Evolutionary conservation across 2,888 invertebrate species (phyloP).

Genomic region (Lasioglossum pauxillum): DNA sequence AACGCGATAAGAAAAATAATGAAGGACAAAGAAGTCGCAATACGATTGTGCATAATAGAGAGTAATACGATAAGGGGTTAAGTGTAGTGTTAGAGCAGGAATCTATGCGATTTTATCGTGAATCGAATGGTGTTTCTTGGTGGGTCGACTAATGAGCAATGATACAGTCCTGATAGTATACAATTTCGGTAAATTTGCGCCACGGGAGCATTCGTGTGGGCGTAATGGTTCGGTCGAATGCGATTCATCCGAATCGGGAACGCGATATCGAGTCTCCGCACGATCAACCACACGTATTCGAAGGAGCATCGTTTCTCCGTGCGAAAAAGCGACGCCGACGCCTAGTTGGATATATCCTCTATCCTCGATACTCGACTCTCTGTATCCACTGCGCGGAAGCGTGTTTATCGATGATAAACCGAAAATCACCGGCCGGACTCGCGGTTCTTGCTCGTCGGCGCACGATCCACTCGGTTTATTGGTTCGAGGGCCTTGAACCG

Average conservation of each 20-base stretch:
- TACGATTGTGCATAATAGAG: background rate
- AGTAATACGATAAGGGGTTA: background rate
- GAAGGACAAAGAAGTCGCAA: background rate
- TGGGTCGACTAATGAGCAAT: conserved; percentile 29
- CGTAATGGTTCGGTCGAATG: conserved; percentile 23
- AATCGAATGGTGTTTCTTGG: background rate
- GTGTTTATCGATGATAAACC: conserved; percentile 37
- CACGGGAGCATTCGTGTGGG: conserved; percentile 20
- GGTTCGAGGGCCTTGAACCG: conserved; percentile 25
- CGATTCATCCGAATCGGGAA: conserved; percentile 12
- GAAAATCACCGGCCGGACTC: conserved; percentile 20
- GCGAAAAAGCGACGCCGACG: conserved; percentile 12
- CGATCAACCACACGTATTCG: conserved; percentile 16
- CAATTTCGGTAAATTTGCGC: conserved; percentile 39
- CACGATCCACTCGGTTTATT: conserved; percentile 40
- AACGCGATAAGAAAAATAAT: background rate
- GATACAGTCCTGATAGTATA: conserved; percentile 1
- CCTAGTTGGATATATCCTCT: background rate
- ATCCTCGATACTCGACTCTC: background rate
- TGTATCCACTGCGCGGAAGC: conserved; percentile 4
- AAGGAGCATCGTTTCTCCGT: conserved; percentile 3
- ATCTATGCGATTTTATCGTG: background rate
- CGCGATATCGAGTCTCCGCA: conserved; percentile 41
- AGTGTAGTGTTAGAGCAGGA: background rate
- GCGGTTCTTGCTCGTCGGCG: conserved; percentile 3